Evolutionary conservation across 2,888 invertebrate species (phyloP), one percentile per base, ranked within the genome.

Genomic region (Kryphioiulus occultus): DNA sequence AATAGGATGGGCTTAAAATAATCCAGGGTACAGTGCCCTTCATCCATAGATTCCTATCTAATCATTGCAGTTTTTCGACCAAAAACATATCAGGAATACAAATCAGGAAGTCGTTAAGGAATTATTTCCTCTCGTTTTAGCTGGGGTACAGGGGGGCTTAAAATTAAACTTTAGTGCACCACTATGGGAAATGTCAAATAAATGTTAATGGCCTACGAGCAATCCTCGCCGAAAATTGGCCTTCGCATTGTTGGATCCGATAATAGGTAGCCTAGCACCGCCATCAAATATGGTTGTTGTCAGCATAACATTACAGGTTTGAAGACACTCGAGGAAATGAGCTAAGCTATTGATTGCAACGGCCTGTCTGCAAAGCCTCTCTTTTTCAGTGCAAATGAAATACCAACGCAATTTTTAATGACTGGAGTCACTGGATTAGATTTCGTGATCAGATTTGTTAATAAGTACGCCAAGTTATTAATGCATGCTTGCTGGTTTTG

Each of bases 181-280:
- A 26, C 78, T 78, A 30, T 10, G 68, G 68, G 68, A 68, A 78
- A 30, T 78, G 78, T 78, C 78, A 78, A 78, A 78, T 30, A 78
- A 78, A 78, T 30, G 78, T 78, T 78, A 78, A 78, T 30, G 78
- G 78, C 78, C 78, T 78, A 26, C 78, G 10, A 78, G 30, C 78
- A 26, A 7, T 22, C 22, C 26, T 68, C 26, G 42, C 59, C n/a
- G 26, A 68, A 68, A 68, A 68, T 68, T 68, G 68, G 68, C 68
- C 68, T 26, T 26, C 5, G 26, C 68, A 68, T 68, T 68, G 68
- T 68, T 68, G 68, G 26, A n/a, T 26, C n/a, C 68, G 22, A 68
- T 68, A 68, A 68, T 68, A 68, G 68, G 78, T 78, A 78, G 78
- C 78, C 78, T 78, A 78, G 15, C 78, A 78, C 30, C 78, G 22